Conservation (phyloP, 2,888 invertebrate genomes). For the Lasioglossum vierecki region DNA sequence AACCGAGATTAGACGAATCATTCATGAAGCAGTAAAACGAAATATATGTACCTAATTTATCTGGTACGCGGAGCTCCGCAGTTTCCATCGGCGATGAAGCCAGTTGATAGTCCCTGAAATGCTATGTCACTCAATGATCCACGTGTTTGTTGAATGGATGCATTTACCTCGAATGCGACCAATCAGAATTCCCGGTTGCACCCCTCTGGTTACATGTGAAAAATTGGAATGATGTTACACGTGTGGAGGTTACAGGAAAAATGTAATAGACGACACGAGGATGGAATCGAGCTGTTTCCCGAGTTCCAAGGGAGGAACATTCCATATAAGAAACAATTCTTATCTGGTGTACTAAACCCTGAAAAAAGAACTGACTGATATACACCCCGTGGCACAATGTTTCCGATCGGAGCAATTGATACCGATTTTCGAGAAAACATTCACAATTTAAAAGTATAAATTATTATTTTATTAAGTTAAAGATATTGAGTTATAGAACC, state of each 20-base stretch:
- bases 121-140: not conserved
- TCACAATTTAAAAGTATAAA: no score
- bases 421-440: no score
- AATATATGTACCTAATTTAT: not conserved
- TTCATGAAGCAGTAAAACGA: not conserved
- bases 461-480: no score
- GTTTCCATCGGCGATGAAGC: not conserved
- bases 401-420: no score
- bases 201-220: not conserved
- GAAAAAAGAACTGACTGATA: no score
- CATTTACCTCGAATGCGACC: conserved; percentile 3
- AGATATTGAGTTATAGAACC: no score
- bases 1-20: not conserved
- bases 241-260: not conserved
- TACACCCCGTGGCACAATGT: no score
- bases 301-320: not conserved
- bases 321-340: no score
- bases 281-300: not conserved
- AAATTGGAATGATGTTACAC: not conserved
- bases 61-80: not conserved
- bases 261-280: not conserved
- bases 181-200: not conserved
- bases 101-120: not conserved
- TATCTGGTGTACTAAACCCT: no score
- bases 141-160: not conserved